These are phyloP conservation scores for Lutra lutra DNA, from an alignment of 2,797 vertebrate species.

Conservation along the genomic window DNA sequence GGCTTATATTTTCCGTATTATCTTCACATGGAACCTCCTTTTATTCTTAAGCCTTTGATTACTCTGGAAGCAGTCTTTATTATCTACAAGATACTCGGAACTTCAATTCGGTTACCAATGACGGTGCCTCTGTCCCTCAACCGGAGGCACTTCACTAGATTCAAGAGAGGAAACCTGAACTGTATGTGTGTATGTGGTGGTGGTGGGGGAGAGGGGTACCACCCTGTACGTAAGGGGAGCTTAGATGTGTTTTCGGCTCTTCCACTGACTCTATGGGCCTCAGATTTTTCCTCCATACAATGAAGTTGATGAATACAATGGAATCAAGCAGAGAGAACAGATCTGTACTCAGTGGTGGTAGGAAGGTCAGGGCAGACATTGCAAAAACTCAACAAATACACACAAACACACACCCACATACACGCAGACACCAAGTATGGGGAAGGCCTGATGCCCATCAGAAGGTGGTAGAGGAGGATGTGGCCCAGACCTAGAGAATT, in stretches of 20 bases:
- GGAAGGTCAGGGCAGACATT: neutral
- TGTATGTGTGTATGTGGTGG: neutral
- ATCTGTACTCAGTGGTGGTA: neutral
- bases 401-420: neutral
- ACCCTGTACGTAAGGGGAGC: rapidly evolving
- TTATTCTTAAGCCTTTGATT: neutral
- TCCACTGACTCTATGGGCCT: neutral
- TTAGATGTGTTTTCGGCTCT: neutral
- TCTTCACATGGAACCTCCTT: neutral
- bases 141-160: neutral
- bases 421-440: neutral
- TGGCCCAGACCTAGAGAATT: neutral
- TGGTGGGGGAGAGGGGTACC: no score
- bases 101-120: neutral
- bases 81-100: neutral
- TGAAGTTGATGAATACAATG: neutral
- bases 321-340: neutral
- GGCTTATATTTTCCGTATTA: slow-evolving; percentile 23
- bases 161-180: neutral
- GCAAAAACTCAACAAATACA: neutral
- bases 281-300: neutral
- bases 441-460: rapidly evolving
- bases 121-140: neutral
- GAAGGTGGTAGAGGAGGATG: neutral
- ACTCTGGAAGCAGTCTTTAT: neutral